Conservation (phyloP, 2,888 invertebrate species). For the Zootermopsis nevadensis region DNA sequence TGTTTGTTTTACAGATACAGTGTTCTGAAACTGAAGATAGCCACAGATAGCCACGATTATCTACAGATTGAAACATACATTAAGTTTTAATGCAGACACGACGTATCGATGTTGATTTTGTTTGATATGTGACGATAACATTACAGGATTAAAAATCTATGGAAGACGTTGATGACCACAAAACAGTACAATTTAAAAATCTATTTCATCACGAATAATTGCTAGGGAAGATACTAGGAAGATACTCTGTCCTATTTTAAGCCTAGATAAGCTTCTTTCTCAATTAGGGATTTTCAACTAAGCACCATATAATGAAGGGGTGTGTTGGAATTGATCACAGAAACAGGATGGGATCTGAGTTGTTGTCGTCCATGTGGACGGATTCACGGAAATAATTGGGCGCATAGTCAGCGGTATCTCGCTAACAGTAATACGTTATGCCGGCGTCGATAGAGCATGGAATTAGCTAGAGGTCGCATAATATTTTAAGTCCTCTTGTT, state of each 20-base stretch:
- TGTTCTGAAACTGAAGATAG: background rate
- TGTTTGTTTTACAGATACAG: background rate
- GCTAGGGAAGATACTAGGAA: too few relatives aligned
- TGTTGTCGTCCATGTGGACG: slow-evolving; percentile 18
- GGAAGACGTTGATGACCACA: too few relatives aligned
- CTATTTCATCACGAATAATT: too few relatives aligned
- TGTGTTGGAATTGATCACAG: slow-evolving; percentile 19
- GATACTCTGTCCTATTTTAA: background rate
- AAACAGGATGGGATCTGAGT: slow-evolving; percentile 1
- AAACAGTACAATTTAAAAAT: too few relatives aligned
- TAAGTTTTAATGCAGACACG: too few relatives aligned
- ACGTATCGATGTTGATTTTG: too few relatives aligned
- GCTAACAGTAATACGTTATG: background rate
- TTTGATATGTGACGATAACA: too few relatives aligned
- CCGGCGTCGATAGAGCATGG: background rate
- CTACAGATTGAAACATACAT: too few relatives aligned
- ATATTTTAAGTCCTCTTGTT: background rate
- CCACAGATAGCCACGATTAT: too few relatives aligned
- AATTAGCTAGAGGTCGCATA: background rate
- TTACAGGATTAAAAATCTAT: too few relatives aligned
- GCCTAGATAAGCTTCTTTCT: slow-evolving; percentile 24
- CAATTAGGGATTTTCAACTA: slow-evolving; percentile 34
- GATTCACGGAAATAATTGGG: slow-evolving; percentile 23
- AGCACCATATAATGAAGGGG: slow-evolving; percentile 22
- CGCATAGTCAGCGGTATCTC: background rate